phyloP scores from a whole-genome alignment of 1,140 invertebrate genomes.

The Drosophila sulfurigaster region DNA sequence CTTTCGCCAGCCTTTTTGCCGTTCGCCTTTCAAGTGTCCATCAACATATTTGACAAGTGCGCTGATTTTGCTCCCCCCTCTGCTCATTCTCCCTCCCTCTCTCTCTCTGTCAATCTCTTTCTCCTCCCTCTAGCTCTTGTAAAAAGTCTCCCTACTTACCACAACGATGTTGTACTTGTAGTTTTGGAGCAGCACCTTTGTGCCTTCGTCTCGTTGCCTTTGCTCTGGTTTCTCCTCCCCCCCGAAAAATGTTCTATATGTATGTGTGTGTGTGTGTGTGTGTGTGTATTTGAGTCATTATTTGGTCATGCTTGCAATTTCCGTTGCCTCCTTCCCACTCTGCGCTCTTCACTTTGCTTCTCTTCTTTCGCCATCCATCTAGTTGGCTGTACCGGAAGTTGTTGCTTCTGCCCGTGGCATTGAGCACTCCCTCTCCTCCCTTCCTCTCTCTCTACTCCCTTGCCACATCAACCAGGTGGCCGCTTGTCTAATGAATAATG shows the following conservation, averaged over 20 bases:
- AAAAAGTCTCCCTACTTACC: neutral
- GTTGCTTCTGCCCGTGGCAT: slow-evolving; percentile 25
- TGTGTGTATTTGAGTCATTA: slow-evolving; percentile 67
- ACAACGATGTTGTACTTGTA: neutral
- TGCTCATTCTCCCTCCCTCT: neutral
- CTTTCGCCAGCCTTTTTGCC: slow-evolving; percentile 29
- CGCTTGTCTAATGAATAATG: slow-evolving; percentile 74
- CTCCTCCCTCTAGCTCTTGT: too few relatives aligned
- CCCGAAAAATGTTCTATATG: slow-evolving; percentile 20
- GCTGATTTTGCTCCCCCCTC: slow-evolving; percentile 59
- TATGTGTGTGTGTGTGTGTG: slow-evolving; percentile 17
- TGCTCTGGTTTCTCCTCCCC: slow-evolving; percentile 22
- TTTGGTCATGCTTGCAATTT: slow-evolving; percentile 81
- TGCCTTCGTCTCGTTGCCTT: slow-evolving; percentile 5
- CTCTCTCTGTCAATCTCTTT: too few relatives aligned
- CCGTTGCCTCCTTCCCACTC: slow-evolving; percentile 35
- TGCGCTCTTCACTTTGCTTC: neutral
- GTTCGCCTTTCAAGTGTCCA: slow-evolving; percentile 77
- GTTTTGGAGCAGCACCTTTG: slow-evolving; percentile 24
- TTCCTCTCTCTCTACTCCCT: neutral
- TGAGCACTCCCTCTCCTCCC: neutral
- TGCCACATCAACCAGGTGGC: slow-evolving; percentile 49
- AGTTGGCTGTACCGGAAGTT: slow-evolving; percentile 48
- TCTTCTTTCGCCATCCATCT: slow-evolving; percentile 35
- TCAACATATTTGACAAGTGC: slow-evolving; percentile 80